A percentile compares a stretch with the other conserved stretches of the same genome.
phyloP scores from a whole-genome alignment of 2,113 vertebrate genomes.

The Dunckerocampus dactyliophorus region DNA sequence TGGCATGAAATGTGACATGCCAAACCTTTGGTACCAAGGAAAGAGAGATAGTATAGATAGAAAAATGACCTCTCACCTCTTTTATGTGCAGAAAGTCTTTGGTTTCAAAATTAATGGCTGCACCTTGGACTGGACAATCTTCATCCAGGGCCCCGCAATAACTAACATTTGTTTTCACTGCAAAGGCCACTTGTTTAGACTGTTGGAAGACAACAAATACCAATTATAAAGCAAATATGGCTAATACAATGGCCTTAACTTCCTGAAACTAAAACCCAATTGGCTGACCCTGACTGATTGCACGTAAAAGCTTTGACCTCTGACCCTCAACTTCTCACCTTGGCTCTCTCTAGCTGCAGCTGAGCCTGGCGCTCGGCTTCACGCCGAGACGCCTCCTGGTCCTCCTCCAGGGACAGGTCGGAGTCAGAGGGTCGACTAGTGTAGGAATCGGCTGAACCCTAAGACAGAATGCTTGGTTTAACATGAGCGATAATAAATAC shows the following conservation, averaged over 20 bases:
- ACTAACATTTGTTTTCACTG: slow-evolving; percentile 91
- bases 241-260: too few species aligned
- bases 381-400: slow-evolving; percentile 90
- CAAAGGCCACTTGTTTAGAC: slow-evolving; percentile 94
- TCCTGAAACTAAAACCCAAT: too few species aligned
- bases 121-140: slow-evolving; percentile 89
- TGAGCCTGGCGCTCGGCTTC: slow-evolving; percentile 94
- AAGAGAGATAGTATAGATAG: not conserved
- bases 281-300: not conserved
- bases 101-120: slow-evolving; percentile 94
- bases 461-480: slow-evolving; percentile 2
- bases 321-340: slow-evolving; percentile 61
- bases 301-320: slow-evolving; percentile 6
- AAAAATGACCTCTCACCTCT: slow-evolving; percentile 73
- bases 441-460: slow-evolving; percentile 97
- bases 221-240: not conserved
- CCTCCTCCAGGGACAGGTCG: slow-evolving; percentile 95
- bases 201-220: slow-evolving; percentile 44
- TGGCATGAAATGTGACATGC: not conserved
- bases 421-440: slow-evolving; percentile 95
- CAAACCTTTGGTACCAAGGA: too few species aligned
- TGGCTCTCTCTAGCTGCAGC: slow-evolving; percentile 95
- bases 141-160: slow-evolving; percentile 87
- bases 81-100: slow-evolving; percentile 98
- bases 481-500: slow-evolving; percentile 1